Percentiles rank a stretch among this genome's conserved stretches.
phyloP scores from a whole-genome alignment of 2,113 vertebrate genomes.

The Ploceus nigricollis region DNA sequence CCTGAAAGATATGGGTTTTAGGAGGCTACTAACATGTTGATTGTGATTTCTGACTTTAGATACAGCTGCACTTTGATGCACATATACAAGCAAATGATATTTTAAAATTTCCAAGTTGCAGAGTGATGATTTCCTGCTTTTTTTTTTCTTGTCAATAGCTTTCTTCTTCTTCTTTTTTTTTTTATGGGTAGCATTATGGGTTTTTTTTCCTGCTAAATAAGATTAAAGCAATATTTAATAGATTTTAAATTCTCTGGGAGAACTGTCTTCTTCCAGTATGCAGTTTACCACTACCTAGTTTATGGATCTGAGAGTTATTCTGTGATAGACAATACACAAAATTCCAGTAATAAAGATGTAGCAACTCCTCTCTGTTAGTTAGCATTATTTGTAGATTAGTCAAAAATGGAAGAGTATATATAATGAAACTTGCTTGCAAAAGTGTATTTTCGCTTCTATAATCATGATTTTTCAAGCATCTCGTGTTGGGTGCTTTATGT shows the following conservation, averaged over 20 bases:
- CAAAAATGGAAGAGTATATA: not conserved
- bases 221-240: not conserved
- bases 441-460: not conserved
- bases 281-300: not conserved
- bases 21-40: not conserved
- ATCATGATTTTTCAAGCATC: not conserved
- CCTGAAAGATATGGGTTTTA: not conserved
- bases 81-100: not conserved
- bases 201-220: not conserved
- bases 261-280: not conserved
- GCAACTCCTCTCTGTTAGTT: not conserved
- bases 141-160: not conserved
- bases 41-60: not conserved
- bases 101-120: not conserved
- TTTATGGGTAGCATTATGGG: fast-evolving
- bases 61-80: not conserved
- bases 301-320: not conserved
- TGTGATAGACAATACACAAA: not conserved
- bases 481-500: not conserved
- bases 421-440: not conserved
- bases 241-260: not conserved
- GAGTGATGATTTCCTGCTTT: not conserved
- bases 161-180: not conserved
- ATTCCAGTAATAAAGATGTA: not conserved
- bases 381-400: not conserved